Evolutionary conservation across 2,888 invertebrate species (phyloP).

Genomic region (Spisula subtruncata): DNA sequence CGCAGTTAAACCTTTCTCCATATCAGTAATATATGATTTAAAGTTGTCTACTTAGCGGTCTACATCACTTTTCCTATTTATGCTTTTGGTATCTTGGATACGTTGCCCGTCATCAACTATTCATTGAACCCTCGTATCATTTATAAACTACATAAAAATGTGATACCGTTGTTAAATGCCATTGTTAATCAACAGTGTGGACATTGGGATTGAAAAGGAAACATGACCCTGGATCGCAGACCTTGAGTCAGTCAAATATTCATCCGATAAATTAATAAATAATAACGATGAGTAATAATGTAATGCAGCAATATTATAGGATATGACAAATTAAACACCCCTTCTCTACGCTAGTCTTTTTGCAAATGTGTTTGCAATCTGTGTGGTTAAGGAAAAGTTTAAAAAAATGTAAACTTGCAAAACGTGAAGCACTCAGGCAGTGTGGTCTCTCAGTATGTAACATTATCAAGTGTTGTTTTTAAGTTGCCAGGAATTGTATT

Average conservation of each 20-base stretch:
- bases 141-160: not conserved
- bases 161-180: not conserved
- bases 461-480: not conserved
- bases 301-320: not conserved
- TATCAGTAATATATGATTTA: conserved; percentile 26
- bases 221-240: not conserved
- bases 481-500: not conserved
- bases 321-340: not conserved
- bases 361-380: not conserved
- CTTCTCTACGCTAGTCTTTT: not conserved
- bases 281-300: not conserved
- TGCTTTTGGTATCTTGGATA: conserved; percentile 11
- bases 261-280: not conserved
- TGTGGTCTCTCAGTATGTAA: not conserved
- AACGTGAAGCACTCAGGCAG: not conserved
- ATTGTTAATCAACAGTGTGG: not conserved
- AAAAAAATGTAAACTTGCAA: not conserved
- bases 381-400: not conserved
- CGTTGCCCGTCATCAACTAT: not conserved
- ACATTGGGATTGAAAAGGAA: not conserved
- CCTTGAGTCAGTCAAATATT: not conserved
- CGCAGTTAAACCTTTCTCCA: conserved; percentile 1
- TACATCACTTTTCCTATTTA: conserved; percentile 18
- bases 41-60: not conserved
- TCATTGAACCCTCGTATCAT: not conserved